These are phyloP conservation scores for Hemaris fuciformis DNA, from an alignment of 2,888 invertebrate species.

Conservation along the genomic window DNA sequence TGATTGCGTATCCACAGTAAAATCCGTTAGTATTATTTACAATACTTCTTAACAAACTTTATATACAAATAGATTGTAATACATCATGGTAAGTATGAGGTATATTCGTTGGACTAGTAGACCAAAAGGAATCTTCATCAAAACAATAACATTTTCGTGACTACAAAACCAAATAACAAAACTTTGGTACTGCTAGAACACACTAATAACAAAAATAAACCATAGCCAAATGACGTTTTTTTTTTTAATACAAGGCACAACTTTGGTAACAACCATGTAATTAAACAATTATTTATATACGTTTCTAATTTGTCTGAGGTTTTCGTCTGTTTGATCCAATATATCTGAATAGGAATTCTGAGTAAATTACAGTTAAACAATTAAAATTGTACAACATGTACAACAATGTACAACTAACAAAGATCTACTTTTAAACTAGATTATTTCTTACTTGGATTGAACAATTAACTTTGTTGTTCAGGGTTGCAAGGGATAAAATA, in stretches of 20 bases:
- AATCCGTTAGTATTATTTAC: constrained; percentile 6
- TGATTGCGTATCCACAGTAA: not conserved
- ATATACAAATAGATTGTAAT: constrained; percentile 18
- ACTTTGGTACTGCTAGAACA: not conserved
- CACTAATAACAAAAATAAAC: not conserved
- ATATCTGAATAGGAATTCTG: too few relatives aligned
- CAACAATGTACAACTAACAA: too few relatives aligned
- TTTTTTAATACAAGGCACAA: not conserved
- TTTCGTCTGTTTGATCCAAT: too few relatives aligned
- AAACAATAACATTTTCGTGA: constrained; percentile 9
- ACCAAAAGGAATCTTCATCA: constrained; percentile 15
- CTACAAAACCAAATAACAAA: not conserved
- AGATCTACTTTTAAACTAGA: too few relatives aligned
- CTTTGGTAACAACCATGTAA: too few relatives aligned
- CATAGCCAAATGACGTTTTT: not conserved
- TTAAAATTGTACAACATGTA: too few relatives aligned
- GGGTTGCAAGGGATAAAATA: not conserved
- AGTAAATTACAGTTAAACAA: too few relatives aligned
- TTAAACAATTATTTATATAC: too few relatives aligned
- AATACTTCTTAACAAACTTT: not conserved
- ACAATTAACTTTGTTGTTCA: too few relatives aligned
- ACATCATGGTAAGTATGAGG: constrained; percentile 24
- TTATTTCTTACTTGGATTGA: too few relatives aligned
- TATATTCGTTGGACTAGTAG: constrained; percentile 36
- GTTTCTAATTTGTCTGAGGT: too few relatives aligned